phyloP scores from a whole-genome alignment of 2,797 vertebrate genomes.

The Pseudochirops cupreus region DNA sequence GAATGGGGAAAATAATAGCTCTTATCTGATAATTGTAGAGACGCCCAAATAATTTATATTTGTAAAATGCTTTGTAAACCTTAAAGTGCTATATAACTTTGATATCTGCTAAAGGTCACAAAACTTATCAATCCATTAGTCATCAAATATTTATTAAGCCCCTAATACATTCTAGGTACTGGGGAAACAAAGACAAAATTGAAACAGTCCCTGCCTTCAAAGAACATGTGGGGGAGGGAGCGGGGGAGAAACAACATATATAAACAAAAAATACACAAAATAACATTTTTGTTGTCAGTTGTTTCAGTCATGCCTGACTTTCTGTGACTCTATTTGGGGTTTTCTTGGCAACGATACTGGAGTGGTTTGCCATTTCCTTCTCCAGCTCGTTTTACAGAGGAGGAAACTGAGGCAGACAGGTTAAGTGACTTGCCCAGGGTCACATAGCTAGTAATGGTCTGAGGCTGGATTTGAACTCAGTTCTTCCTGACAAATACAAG shows the following conservation, averaged over 20 bases:
- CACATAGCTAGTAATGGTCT: too few relatives aligned
- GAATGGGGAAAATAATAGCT: background rate
- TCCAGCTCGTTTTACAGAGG: background rate
- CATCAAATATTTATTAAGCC: background rate
- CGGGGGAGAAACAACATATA: background rate
- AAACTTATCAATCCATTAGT: background rate
- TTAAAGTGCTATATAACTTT: background rate
- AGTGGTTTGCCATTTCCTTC: background rate
- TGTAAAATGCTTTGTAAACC: background rate
- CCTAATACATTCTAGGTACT: background rate
- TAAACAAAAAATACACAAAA: background rate
- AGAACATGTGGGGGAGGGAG: background rate
- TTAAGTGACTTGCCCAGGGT: too few relatives aligned
- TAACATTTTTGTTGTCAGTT: background rate
- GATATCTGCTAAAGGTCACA: background rate
- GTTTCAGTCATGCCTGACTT: background rate
- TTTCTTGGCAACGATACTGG: background rate
- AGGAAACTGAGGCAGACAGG: background rate
- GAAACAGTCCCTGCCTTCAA: background rate
- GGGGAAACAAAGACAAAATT: background rate
- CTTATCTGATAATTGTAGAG: background rate
- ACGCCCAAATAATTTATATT: background rate
- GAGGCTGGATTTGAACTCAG: too few relatives aligned
- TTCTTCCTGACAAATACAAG: too few relatives aligned
- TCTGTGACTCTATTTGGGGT: background rate